Conservation (phyloP, 2,797 vertebrate genomes). For the Champsocephalus esox region DNA sequence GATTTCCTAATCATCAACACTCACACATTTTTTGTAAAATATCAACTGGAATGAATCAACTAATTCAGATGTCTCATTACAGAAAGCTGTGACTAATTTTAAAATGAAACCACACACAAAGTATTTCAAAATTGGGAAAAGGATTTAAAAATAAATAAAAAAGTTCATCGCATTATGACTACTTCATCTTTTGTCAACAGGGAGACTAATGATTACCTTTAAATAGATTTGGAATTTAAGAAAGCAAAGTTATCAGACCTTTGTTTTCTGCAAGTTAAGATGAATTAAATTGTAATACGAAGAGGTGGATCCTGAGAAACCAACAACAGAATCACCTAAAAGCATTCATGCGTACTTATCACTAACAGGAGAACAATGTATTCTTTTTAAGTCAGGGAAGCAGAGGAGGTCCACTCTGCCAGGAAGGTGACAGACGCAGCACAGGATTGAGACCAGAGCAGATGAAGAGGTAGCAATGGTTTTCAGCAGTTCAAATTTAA, state of each 20-base stretch:
- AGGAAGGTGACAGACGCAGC: slow-evolving; percentile 37
- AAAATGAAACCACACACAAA: slow-evolving; percentile 6
- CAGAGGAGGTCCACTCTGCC: slow-evolving; percentile 18
- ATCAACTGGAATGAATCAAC: neutral
- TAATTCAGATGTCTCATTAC: slow-evolving; percentile 11
- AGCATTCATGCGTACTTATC: slow-evolving; percentile 11
- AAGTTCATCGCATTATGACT: neutral
- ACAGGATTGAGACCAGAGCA: slow-evolving; percentile 77
- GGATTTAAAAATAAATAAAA: slow-evolving; percentile 1
- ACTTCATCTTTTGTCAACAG: slow-evolving; percentile 3
- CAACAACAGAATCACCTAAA: slow-evolving; percentile 6
- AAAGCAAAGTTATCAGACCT: neutral
- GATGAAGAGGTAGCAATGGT: slow-evolving; percentile 83
- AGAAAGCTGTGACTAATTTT: neutral
- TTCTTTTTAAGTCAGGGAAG: slow-evolving; percentile 28
- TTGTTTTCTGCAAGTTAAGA: slow-evolving; percentile 21
- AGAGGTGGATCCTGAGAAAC: slow-evolving; percentile 3
- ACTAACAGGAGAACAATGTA: slow-evolving; percentile 26
- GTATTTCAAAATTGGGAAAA: slow-evolving; percentile 3
- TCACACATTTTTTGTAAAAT: slow-evolving; percentile 3
- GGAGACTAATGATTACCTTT: neutral
- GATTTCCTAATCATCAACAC: neutral
- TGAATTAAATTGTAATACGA: slow-evolving; percentile 2
- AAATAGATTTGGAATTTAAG: neutral
- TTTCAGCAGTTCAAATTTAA: slow-evolving; percentile 90